Base-by-base conservation (phyloP, 2,797 vertebrate genomes). In the Ctenochaetus hawaiiensis region DNA sequence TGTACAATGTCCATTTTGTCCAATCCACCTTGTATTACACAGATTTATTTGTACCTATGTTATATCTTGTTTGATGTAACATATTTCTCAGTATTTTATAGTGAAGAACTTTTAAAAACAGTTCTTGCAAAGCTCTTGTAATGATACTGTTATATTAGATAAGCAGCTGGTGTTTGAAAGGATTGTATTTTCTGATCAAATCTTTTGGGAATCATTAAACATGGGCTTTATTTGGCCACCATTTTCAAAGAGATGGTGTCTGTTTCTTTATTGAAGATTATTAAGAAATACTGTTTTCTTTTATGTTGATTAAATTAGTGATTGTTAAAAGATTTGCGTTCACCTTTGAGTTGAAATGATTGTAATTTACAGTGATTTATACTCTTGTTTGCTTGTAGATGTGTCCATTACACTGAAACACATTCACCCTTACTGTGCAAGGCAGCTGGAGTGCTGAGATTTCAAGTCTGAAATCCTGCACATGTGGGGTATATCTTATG, bases 131-230 rank as follows among this genome's bases (percentile, higher is more conserved):
- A 82, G 72, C 89, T 85, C 78, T 88, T 79, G 79, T 90, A 75
- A 86, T 75, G 78, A 87, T 87, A 81, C 79, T 90, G 84, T 90
- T 87, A 78, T 84, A 83, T 57, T 82, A 83, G 77, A 87, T 85
- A 86, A 57, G 83, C 82, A 83, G 80, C 80, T 83, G 88, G 87
- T 81, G 81, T 93, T 89, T 89, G 90, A 92, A 81, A 91, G 89
- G 85, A 94, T 92, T 94, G 93, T 93, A 93, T 94, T 95, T 94
- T 95, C 88, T 92, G 93, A 92, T 90, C 90, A 89, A 85, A 90
- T 94, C 86, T 93, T 94, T 93, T 92, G 85, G 88, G 88, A 94
- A 86, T 94, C 90, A 95, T 93, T 95, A 95, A 95, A 94, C 87
- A 85, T 87, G 83, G 94, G 90, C 89, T 92, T 93, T 75, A 85